Evolutionary conservation across 1,140 invertebrate genomes (phyloP).

Genomic region (Tetramorium alpestre): DNA sequence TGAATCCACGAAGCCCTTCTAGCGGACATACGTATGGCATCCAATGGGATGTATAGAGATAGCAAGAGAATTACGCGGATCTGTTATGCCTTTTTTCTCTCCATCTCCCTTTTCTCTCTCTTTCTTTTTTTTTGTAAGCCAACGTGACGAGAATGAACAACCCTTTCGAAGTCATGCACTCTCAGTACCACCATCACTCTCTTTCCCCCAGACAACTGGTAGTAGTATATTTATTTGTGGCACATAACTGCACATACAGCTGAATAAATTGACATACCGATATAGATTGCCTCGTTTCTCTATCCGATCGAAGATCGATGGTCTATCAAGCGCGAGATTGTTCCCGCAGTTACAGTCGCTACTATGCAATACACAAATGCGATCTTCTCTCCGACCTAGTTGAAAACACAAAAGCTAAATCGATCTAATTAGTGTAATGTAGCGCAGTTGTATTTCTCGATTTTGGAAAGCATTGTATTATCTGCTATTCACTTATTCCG

Average conservation of each 20-base stretch:
- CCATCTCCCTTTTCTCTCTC: neutral
- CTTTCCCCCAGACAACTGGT: neutral
- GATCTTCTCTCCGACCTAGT: neutral
- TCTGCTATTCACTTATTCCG: neutral
- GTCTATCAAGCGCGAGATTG: neutral
- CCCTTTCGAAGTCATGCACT: constrained; percentile 61
- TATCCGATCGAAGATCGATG: constrained; percentile 43
- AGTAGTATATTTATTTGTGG: constrained; percentile 24
- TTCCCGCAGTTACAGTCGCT: constrained; percentile 2
- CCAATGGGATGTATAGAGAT: constrained; percentile 81
- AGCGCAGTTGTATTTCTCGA: neutral
- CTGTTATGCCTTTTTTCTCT: constrained; percentile 50
- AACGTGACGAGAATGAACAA: constrained; percentile 84
- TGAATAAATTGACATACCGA: constrained; percentile 33
- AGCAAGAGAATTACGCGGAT: constrained; percentile 80
- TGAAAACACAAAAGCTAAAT: neutral
- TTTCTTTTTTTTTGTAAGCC: constrained; percentile 70
- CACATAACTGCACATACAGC: constrained; percentile 10
- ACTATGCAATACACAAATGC: constrained; percentile 6
- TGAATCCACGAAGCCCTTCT: constrained; percentile 48
- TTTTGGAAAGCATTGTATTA: neutral
- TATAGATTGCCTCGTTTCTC: constrained; percentile 31
- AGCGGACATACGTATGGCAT: constrained; percentile 74
- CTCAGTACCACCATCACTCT: constrained; percentile 15
- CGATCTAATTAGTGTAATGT: neutral